Evolutionary conservation across 23 tunicate species (phyloP).

Genomic region (Clavelina lepadiformis): DNA sequence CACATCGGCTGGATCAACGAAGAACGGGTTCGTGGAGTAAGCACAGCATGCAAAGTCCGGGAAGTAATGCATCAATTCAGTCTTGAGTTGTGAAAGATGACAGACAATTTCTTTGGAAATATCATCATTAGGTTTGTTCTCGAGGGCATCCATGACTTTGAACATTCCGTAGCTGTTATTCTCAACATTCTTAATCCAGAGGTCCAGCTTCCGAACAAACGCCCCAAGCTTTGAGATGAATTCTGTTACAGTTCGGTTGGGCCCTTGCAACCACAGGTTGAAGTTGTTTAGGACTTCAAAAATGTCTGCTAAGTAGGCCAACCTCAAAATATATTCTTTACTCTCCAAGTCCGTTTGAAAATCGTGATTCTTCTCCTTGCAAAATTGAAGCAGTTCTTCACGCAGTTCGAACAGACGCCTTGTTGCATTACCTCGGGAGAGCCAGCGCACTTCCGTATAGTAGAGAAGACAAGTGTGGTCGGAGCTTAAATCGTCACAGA

Average conservation of each 20-base stretch:
- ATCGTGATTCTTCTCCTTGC: slow-evolving; percentile 46
- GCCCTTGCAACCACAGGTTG: slow-evolving; percentile 58
- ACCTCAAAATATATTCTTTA: slow-evolving; percentile 38
- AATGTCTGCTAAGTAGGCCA: slow-evolving; percentile 68
- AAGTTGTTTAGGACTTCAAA: slow-evolving; percentile 46
- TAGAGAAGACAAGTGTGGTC: slow-evolving; percentile 35
- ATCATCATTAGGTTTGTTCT: slow-evolving; percentile 38
- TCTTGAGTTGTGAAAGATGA: slow-evolving; percentile 38
- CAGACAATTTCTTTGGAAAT: slow-evolving; percentile 38
- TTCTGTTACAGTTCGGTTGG: slow-evolving; percentile 43
- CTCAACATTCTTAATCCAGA: slow-evolving; percentile 42
- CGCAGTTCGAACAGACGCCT: slow-evolving; percentile 68
- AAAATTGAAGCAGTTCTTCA: slow-evolving; percentile 50
- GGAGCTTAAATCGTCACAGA: slow-evolving; percentile 31
- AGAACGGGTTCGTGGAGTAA: slow-evolving; percentile 43
- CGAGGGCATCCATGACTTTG: slow-evolving; percentile 26
- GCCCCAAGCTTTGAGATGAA: slow-evolving; percentile 30
- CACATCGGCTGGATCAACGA: slow-evolving; percentile 33
- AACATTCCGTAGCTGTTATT: slow-evolving; percentile 69
- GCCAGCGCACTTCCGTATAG: slow-evolving; percentile 46
- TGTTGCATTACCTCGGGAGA: slow-evolving; percentile 58
- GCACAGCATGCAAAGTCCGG: slow-evolving; percentile 50
- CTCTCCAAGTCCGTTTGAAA: slow-evolving; percentile 33
- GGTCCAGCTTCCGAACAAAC: slow-evolving; percentile 58
- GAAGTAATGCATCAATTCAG: slow-evolving; percentile 52